Percentiles rank a stretch among this genome's conserved stretches.
phyloP scores from a whole-genome alignment of 2,888 invertebrate genomes.

The Allygus modestus region DNA sequence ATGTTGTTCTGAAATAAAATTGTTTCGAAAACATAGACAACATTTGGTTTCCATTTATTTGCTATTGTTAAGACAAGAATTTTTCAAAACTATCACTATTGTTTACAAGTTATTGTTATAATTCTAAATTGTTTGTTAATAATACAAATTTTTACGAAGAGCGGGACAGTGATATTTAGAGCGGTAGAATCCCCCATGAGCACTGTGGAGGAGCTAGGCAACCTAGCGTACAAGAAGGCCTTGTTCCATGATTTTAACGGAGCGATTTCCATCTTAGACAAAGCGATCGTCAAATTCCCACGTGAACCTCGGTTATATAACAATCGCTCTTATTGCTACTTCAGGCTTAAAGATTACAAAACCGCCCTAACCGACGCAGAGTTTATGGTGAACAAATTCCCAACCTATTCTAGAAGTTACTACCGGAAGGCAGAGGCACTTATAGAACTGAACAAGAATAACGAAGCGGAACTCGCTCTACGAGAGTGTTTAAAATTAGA shows the following conservation, averaged over 20 bases:
- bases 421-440: conserved; percentile 57
- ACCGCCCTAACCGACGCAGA: conserved; percentile 51
- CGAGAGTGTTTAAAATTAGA: conserved; percentile 16
- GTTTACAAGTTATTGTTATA: neutral
- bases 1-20: too few relatives aligned
- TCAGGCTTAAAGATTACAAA: conserved; percentile 43
- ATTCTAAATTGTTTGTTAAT: neutral
- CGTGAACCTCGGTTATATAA: conserved; percentile 48
- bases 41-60: neutral
- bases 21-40: neutral
- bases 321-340: conserved; percentile 54
- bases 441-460: conserved; percentile 2
- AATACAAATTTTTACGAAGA: too few relatives aligned
- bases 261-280: conserved; percentile 56
- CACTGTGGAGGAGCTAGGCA: conserved; percentile 49
- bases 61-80: neutral
- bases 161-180: neutral
- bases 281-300: conserved; percentile 58
- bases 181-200: neutral
- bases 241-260: conserved; percentile 46
- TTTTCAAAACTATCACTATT: neutral
- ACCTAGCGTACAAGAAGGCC: conserved; percentile 60
- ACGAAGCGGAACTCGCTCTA: conserved; percentile 43
- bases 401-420: conserved; percentile 33
- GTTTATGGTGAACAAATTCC: conserved; percentile 47